phyloP scores from a whole-genome alignment of 2,113 vertebrate genomes.

The Cyprinodon brontotheroides region DNA sequence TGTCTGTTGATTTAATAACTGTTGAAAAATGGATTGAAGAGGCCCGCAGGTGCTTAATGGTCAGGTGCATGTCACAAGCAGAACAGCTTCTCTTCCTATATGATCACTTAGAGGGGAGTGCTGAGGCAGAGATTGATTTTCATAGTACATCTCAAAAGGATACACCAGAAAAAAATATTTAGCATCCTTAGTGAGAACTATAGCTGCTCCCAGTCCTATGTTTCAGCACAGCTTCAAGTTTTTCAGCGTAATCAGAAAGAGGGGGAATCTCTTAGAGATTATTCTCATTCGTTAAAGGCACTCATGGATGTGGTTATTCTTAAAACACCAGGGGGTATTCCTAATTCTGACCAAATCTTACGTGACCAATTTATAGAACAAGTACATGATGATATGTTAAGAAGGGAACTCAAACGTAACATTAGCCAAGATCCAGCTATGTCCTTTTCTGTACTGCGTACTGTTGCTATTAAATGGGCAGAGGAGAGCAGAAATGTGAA shows the following conservation, averaged over 20 bases:
- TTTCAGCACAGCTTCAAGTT: neutral
- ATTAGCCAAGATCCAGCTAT: no score
- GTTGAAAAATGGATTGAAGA: neutral
- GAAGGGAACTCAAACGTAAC: neutral
- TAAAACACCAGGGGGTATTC: neutral
- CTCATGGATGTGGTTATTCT: neutral
- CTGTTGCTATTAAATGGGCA: no score
- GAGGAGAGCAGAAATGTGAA: no score
- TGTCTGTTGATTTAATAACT: neutral
- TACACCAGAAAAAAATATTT: neutral
- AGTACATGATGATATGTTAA: neutral
- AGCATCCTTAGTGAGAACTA: neutral
- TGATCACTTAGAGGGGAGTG: neutral
- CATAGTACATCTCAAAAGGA: no score
- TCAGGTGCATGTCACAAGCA: neutral
- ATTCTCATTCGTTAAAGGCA: neutral
- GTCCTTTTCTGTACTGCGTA: no score
- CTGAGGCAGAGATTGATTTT: neutral
- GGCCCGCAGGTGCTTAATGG: neutral
- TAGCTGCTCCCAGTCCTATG: neutral
- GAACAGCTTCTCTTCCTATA: neutral
- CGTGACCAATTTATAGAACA: neutral
- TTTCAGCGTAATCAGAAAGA: neutral
- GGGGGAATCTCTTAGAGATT: no score
- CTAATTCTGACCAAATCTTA: neutral